Conservation (phyloP, 2,113 vertebrate genomes). For the Cynopterus brachyotis region DNA sequence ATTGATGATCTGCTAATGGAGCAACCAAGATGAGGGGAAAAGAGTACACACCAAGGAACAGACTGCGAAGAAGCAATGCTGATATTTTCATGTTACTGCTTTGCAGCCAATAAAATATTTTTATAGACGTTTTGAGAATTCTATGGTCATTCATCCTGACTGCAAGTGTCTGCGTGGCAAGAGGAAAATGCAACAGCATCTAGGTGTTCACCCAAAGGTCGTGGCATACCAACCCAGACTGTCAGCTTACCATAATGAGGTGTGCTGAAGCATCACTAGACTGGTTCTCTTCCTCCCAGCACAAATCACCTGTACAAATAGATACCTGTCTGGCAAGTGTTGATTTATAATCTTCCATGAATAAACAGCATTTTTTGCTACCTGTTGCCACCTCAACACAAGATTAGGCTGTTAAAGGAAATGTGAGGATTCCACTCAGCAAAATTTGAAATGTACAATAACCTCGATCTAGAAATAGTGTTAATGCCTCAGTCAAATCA, state of each 20-base stretch:
- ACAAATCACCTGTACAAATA: not conserved
- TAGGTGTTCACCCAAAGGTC: not conserved
- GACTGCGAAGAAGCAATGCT: rapidly evolving
- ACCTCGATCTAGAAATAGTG: not conserved
- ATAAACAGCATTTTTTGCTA: not conserved
- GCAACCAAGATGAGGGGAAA: not conserved
- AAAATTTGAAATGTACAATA: not conserved
- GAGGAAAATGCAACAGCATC: not conserved
- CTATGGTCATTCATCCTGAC: not conserved
- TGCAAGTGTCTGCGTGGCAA: not conserved
- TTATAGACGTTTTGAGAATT: not conserved
- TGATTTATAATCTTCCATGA: rapidly evolving
- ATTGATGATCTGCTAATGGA: not conserved
- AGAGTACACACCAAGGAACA: not conserved
- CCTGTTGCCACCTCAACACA: not conserved
- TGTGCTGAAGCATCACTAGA: not conserved
- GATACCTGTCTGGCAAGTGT: not conserved
- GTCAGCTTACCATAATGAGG: not conserved
- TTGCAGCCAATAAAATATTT: not conserved
- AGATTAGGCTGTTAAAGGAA: not conserved
- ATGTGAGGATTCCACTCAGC: not conserved
- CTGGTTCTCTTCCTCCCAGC: not conserved
- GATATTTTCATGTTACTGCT: not conserved
- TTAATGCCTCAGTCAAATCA: not conserved
- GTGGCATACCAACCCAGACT: not conserved